These are phyloP conservation scores for Propsilocerus akamusi DNA, from an alignment of 1,140 invertebrate species.

Conservation along the genomic window DNA sequence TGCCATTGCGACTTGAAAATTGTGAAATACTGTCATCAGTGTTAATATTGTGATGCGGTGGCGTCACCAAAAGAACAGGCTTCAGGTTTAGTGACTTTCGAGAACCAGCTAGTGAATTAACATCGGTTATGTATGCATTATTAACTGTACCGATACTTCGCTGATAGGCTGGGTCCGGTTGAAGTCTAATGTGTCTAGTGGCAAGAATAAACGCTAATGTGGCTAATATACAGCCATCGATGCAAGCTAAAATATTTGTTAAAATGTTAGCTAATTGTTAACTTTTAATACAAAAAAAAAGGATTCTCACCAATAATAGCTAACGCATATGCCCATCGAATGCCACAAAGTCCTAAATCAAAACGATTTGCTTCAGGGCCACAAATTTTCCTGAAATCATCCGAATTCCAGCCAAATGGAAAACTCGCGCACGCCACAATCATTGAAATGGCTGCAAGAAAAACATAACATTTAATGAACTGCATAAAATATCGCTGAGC, in stretches of 20 bases:
- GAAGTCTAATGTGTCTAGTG: constrained; percentile 64
- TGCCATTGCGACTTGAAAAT: constrained; percentile 46
- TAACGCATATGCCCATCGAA: constrained; percentile 89
- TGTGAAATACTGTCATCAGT: constrained; percentile 50
- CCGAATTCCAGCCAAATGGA: constrained; percentile 81
- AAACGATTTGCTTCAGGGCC: constrained; percentile 60
- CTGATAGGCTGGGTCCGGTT: constrained; percentile 58
- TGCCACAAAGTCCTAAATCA: constrained; percentile 58
- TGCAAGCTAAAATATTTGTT: constrained; percentile 31
- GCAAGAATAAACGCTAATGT: constrained; percentile 87
- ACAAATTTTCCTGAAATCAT: constrained; percentile 67
- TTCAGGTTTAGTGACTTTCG: constrained; percentile 70
- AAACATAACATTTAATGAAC: no score
- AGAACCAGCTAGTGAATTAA: constrained; percentile 60
- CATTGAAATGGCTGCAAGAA: constrained; percentile 55
- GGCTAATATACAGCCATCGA: constrained; percentile 78
- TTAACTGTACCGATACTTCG: constrained; percentile 62
- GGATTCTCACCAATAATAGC: constrained; percentile 53
- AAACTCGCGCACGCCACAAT: constrained; percentile 72
- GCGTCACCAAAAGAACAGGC: constrained; percentile 43
- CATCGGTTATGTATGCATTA: constrained; percentile 61
- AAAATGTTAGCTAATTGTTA: not conserved
- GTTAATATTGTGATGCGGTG: constrained; percentile 17
- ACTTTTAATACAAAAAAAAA: not conserved
- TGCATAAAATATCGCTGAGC: no score